These are phyloP conservation scores for Eristalis tenax DNA, from an alignment of 2,888 invertebrate genomes.

Conservation along the genomic window DNA sequence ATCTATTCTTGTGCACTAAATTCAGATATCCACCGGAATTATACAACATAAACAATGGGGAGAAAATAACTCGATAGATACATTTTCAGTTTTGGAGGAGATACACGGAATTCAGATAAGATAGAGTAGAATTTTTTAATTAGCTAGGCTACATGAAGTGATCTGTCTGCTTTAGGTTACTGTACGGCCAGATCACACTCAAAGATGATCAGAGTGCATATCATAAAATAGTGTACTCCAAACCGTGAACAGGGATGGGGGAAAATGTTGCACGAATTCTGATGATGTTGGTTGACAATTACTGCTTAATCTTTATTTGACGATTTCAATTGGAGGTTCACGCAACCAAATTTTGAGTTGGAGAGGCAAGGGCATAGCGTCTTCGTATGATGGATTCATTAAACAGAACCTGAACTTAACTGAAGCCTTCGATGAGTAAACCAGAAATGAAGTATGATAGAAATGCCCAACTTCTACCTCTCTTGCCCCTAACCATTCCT, in stretches of 20 bases:
- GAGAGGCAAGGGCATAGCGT: no score
- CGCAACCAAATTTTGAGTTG: no score
- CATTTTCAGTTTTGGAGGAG: constrained; percentile 22
- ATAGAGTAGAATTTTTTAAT: constrained; percentile 32
- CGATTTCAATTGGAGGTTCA: no score
- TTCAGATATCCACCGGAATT: constrained; percentile 43
- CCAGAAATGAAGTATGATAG: no score
- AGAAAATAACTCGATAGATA: constrained; percentile 40
- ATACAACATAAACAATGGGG: constrained; percentile 47
- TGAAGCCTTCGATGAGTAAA: not conserved
- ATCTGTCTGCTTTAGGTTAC: constrained; percentile 45
- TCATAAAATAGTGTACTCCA: no score
- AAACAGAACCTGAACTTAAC: not conserved
- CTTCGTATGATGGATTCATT: no score
- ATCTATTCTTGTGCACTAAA: constrained; percentile 50
- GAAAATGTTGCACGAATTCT: no score
- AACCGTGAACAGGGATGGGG: no score
- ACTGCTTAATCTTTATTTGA: no score
- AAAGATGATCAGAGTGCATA: constrained; percentile 2
- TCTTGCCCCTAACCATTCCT: no score
- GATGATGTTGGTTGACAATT: no score
- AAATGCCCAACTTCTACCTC: no score
- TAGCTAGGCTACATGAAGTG: constrained; percentile 8
- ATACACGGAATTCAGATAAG: constrained; percentile 37
- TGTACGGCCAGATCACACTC: constrained; percentile 13